Base-by-base conservation (phyloP, 2,113 vertebrate genomes). In the Malurus cyaneus region DNA sequence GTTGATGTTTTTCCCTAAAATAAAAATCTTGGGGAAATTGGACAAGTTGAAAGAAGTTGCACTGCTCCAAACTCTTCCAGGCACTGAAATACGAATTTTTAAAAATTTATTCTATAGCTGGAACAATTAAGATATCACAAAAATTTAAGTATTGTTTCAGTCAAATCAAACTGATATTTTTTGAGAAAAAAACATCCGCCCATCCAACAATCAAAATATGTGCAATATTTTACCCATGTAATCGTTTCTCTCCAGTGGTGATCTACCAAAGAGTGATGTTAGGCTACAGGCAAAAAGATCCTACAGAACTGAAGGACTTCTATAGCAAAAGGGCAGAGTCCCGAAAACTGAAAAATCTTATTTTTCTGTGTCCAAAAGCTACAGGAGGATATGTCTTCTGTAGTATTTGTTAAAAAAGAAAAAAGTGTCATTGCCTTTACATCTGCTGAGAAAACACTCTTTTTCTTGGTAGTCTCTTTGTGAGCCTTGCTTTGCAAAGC, bases 401-500 rank as follows among this genome's bases (percentile, higher is more conserved):
- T 49, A 92, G 53, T 60, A 91, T 39, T 70, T 67, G 52, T 78
- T 77, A 56, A 70, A 49, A 83, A 81, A 62, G 12, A 73, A 61
- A 41, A 71, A 54, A 61, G 59, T 53, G 57, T 26, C 5, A 1
- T 7, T 29, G 64, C 76, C 76, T 95, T 83, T 54, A 60, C 21
- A 83, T 86, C 69, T 92, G 67, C 66, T 80, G 87, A 96, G 76
- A 62, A 92, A 93, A 94, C 67, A 60, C 42, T 67, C 42, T 26
- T 85, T 49, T 65, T 61, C 12, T 29, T 0, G 1, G 85, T 50
- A 36, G 50, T 18, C 50, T 92, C 77, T 93, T 91, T 88, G 88
- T 80, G 41, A 80, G 85, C 79, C 80, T n/a, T 64, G 67, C 88
- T 90, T 39, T 93, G 69, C 88, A 93, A 79, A 95, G 88, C 85